A percentile compares a stretch with the other conserved stretches of the same genome.
Evolutionary conservation across 1,140 invertebrate species (phyloP).

Genomic region (Euura lappo): DNA sequence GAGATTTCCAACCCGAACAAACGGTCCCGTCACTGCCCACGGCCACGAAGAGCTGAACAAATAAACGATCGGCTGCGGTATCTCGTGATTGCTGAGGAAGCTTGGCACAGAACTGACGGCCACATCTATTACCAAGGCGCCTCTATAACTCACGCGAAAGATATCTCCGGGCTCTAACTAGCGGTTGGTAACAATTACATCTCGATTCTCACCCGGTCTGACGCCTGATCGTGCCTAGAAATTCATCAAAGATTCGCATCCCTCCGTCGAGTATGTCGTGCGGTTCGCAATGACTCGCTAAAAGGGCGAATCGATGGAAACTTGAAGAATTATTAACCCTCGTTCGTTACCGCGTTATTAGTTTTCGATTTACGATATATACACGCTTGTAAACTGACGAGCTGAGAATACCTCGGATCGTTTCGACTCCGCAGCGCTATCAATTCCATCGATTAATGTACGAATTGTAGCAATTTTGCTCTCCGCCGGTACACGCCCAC

Average conservation of each 20-base stretch:
- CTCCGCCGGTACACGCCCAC: neutral
- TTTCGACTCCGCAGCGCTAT: neutral
- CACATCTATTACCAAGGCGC: conserved; percentile 39
- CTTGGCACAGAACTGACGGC: conserved; percentile 37
- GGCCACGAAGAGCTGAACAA: conserved; percentile 21
- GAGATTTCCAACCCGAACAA: neutral
- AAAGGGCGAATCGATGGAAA: neutral
- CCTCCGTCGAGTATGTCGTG: neutral
- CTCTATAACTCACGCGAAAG: conserved; percentile 33
- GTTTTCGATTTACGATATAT: too few species aligned
- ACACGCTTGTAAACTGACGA: too few species aligned
- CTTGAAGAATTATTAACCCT: too few species aligned
- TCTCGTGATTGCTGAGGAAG: conserved; percentile 44
- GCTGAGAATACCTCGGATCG: too few species aligned
- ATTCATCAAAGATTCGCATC: conserved; percentile 13
- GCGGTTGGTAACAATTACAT: conserved; percentile 17
- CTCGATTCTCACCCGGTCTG: conserved; percentile 15
- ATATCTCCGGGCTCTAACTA: conserved; percentile 11
- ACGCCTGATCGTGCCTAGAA: conserved; percentile 22
- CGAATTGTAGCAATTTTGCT: neutral
- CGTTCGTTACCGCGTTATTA: too few species aligned
- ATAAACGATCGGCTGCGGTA: conserved; percentile 43
- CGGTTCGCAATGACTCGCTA: neutral
- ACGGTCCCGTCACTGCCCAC: conserved; percentile 4
- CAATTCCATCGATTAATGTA: neutral